Evolutionary conservation across 2,113 vertebrate species (phyloP).

Genomic region (Laterallus jamaicensis): DNA sequence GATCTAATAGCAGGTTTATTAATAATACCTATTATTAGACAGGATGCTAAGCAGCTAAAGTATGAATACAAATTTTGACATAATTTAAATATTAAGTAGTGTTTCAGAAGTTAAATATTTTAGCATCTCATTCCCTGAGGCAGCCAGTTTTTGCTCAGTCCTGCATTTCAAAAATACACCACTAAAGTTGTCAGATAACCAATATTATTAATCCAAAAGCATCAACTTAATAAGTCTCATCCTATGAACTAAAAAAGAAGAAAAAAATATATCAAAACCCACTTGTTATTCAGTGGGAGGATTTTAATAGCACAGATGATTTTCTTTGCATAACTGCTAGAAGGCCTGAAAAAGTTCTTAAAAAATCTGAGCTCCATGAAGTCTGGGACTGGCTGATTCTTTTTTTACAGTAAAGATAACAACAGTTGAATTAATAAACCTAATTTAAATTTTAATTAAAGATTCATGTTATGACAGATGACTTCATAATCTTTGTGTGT

Average conservation of each 20-base stretch:
- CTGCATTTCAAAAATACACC: conserved; percentile 14
- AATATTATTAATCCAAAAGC: conserved; percentile 54
- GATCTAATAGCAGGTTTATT: background rate
- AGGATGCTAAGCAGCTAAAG: background rate
- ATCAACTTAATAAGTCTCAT: conserved; percentile 30
- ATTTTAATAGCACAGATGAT: conserved; percentile 22
- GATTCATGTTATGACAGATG: background rate
- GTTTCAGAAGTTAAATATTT: background rate
- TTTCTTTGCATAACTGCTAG: conserved; percentile 38
- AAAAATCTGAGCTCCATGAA: conserved; percentile 1
- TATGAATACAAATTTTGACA: background rate
- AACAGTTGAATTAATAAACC: background rate
- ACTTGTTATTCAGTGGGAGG: conserved; percentile 27
- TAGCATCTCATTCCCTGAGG: conserved; percentile 41
- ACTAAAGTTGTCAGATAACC: conserved; percentile 9
- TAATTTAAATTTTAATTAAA: conserved; percentile 9
- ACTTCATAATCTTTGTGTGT: background rate
- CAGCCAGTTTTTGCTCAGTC: background rate
- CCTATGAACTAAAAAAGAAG: background rate
- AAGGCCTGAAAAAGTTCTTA: conserved; percentile 36
- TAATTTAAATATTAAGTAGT: background rate
- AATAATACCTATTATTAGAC: background rate
- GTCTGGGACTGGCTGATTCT: background rate
- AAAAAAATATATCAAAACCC: background rate
- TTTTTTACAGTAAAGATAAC: background rate